Base-by-base conservation (phyloP, 2,113 vertebrate species). In the Amblyornis subalaris region DNA sequence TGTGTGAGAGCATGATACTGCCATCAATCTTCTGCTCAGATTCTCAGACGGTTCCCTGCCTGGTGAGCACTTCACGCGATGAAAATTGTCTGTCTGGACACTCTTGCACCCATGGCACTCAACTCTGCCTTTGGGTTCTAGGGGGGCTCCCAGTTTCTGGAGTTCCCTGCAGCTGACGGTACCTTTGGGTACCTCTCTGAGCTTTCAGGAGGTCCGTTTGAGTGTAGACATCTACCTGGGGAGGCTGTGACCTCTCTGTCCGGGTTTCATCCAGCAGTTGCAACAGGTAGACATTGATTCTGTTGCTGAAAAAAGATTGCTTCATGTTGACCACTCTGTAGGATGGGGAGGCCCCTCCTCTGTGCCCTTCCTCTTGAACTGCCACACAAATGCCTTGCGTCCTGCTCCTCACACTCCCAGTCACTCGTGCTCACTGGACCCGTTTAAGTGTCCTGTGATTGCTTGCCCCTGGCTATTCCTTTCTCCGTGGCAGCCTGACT, bases 321-420 rank as follows among this genome's bases (percentile, higher is more conserved):
- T 58, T 23, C 24, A 5, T 42, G 11, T 35, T 71, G 35, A 48
- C 10, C 40, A 14, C 16, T 71, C 13, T 8, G 21, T 22, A 35
- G 13, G n/a, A 40, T 3, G 4, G 14, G 21, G 24, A 35, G 35
- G 24, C 40, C 53, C 9, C 9, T 45, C 3, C 36, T 72, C 21
- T 40, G 7, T 50, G 50, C 26, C 36, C 8, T 58, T 65, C 22
- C 10, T 44, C 0, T 0, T 55, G 22, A 64, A 5, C 18, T 72
- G 58, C 50, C 36, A 16, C 2, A 8, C 44, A 50, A 31, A 57
- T 24, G 15, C 5, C 53, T 38, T 38, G 8, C 0, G 0, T 48
- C 25, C 25, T 64, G 17, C 29, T 64, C 7, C 17, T 42, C 14
- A 29, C 17, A 3, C 2, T 77, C 23, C 22, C 5, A 16, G n/a